Evolutionary conservation across 1,140 invertebrate species (phyloP), one percentile per base, ranked within the genome.

Genomic region (Halesus radiatus): DNA sequence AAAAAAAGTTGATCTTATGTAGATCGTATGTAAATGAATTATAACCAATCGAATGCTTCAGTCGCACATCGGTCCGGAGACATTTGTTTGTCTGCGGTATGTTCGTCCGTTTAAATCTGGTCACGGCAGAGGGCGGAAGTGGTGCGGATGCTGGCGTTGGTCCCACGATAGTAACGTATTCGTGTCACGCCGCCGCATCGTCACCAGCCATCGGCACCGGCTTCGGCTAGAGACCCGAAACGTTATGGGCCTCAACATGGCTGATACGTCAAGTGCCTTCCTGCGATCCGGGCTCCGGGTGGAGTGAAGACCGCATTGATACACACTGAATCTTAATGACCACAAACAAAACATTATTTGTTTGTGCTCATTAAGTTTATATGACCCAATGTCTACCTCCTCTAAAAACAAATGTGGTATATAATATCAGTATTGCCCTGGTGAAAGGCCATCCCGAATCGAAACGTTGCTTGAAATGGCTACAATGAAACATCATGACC

Each of bases 161-260:
- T 53, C 37, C 15, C 68, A 26, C 50, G 45, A 7, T 15, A 16
- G n/a, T 53, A 52, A 72, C n/a, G 53, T 72, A 72, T 72, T 72
- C 68, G n/a, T 22, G 45, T 72, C 68, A 72, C 50, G 68, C 68
- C 16, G 37, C 29, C 62, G 26, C 45, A 72, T 20, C 23, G 68
- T 72, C 68, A 13, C 45, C 20, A 22, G 52, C 45, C 18, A 66
- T 4, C 18, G 56, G 4, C 56, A 60, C 56, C 5, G 22, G 45
- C n/a, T n/a, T n/a, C n/a, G n/a, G n/a, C 37, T 26, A 32, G 45
- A 53, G 22, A 53, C 68, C 45, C 37, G 16, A 72, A 72, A 53
- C 62, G 37, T 7, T 45, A 13, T 6, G 20, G 22, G 0, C 37
- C 68, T 26, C 68, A 23, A 72, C 23, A 72, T 72, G 68, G 68